A percentile compares a stretch with the other conserved stretches of the same genome.
These are phyloP conservation scores for Stictocephala bisonia DNA, from an alignment of 2,888 invertebrate genomes.

Conservation along the genomic window DNA sequence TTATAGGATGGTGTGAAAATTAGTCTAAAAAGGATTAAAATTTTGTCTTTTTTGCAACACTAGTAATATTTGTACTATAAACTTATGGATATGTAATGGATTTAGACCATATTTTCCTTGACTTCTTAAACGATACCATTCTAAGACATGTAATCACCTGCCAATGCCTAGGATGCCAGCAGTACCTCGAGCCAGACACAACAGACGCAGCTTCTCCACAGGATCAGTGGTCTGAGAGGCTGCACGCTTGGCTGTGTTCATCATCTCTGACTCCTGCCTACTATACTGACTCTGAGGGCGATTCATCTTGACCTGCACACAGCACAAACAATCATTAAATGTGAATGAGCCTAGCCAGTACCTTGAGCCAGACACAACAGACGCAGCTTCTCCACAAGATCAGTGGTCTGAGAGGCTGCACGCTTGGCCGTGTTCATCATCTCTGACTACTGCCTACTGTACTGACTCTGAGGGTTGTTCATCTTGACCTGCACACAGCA, in stretches of 20 bases:
- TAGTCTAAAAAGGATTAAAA: too few species aligned
- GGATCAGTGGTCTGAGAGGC: slow-evolving; percentile 78
- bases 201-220: slow-evolving; percentile 82
- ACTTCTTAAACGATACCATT: too few species aligned
- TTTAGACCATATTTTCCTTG: too few species aligned
- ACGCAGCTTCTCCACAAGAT: slow-evolving; percentile 86
- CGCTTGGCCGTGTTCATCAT: slow-evolving; percentile 80
- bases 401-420: slow-evolving; percentile 74
- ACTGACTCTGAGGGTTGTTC: slow-evolving; percentile 72
- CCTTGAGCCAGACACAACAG: slow-evolving; percentile 87
- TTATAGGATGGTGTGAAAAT: too few species aligned
- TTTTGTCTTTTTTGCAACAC: too few species aligned
- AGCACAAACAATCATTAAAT: slow-evolving; percentile 34
- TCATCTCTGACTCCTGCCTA: slow-evolving; percentile 82
- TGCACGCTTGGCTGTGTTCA: slow-evolving; percentile 78
- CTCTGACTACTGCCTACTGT: slow-evolving; percentile 80
- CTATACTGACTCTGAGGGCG: slow-evolving; percentile 78
- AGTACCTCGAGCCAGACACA: slow-evolving; percentile 88
- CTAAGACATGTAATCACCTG: too few species aligned
- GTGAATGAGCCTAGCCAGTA: too few species aligned
- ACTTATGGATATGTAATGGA: too few species aligned
- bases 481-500: slow-evolving; percentile 53
- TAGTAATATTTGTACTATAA: too few species aligned
- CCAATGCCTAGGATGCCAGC: slow-evolving; percentile 89
- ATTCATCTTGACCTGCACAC: slow-evolving; percentile 51